Conservation (phyloP, 2,113 vertebrate genomes). For the Barnardius zonarius region DNA sequence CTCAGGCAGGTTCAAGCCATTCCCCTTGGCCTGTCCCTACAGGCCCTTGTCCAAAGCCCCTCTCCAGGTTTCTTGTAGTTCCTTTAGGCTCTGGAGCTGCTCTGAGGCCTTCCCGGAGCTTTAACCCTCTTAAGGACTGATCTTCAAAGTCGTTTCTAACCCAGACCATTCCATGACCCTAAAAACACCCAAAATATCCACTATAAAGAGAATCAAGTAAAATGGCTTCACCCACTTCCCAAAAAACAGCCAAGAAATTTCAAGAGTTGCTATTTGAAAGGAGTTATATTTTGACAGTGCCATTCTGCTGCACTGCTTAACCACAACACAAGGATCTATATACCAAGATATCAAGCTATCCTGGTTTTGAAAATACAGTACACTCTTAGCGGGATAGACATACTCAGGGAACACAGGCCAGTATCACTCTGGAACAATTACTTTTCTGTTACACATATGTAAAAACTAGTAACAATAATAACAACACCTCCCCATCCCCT, state of each 20-base stretch:
- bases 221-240: not conserved
- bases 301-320: not conserved
- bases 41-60: too few species aligned
- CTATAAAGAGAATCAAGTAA: not conserved
- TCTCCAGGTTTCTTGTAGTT: too few species aligned
- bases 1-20: too few species aligned
- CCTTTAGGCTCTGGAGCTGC: too few species aligned
- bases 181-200: not conserved
- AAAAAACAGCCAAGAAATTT: not conserved
- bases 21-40: too few species aligned
- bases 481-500: fast-evolving
- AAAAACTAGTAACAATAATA: not conserved
- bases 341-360: not conserved
- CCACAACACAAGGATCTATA: not conserved
- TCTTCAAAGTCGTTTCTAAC: too few species aligned
- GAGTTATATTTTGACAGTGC: not conserved
- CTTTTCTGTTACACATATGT: not conserved
- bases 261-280: not conserved
- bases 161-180: too few species aligned
- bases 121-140: too few species aligned
- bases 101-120: too few species aligned
- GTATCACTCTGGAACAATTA: not conserved
- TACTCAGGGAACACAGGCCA: not conserved
- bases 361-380: not conserved
- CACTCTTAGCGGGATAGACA: not conserved